Conservation (phyloP, 2,888 invertebrate genomes). For the Amiota minor region DNA sequence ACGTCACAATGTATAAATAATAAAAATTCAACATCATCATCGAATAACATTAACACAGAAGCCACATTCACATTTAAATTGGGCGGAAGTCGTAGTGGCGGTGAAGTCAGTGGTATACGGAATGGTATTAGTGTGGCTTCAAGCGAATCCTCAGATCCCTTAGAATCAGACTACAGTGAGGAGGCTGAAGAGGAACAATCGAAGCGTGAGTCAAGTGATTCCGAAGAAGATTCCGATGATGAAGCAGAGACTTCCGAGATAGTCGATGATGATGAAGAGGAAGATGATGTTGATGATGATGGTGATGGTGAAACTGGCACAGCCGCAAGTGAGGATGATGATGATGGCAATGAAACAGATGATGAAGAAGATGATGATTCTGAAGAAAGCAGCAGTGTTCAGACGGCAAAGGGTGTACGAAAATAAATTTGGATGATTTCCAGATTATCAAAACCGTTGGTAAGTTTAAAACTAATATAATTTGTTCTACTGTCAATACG, state of each 20-base stretch:
- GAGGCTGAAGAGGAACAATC: conserved; percentile 60
- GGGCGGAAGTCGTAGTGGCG: conserved; percentile 42
- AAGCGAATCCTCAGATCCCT: conserved; percentile 72
- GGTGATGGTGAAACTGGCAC: conserved; percentile 55
- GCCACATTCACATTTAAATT: conserved; percentile 65
- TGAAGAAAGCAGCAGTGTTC: conserved; percentile 73
- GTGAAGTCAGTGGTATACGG: conserved; percentile 37
- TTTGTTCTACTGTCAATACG: too few relatives aligned
- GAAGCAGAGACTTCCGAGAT: conserved; percentile 44
- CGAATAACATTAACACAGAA: conserved; percentile 53
- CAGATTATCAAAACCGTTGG: conserved; percentile 91
- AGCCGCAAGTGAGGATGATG: conserved; percentile 57
- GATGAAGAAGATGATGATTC: conserved; percentile 67
- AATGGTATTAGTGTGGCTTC: conserved; percentile 56
- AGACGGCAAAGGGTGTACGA: conserved; percentile 71
- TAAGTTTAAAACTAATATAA: conserved; percentile 74
- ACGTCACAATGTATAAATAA: conserved; percentile 44
- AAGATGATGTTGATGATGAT: conserved; percentile 47
- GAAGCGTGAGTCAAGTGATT: conserved; percentile 28
- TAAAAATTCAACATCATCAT: conserved; percentile 44
- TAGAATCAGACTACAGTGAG: conserved; percentile 72
- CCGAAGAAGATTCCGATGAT: conserved; percentile 45
- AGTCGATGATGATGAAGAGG: conserved; percentile 44
- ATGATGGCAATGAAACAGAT: conserved; percentile 68
- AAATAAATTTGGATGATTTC: conserved; percentile 85